Conservation (phyloP, 2,113 vertebrate genomes). For the Okapia johnstoni region DNA sequence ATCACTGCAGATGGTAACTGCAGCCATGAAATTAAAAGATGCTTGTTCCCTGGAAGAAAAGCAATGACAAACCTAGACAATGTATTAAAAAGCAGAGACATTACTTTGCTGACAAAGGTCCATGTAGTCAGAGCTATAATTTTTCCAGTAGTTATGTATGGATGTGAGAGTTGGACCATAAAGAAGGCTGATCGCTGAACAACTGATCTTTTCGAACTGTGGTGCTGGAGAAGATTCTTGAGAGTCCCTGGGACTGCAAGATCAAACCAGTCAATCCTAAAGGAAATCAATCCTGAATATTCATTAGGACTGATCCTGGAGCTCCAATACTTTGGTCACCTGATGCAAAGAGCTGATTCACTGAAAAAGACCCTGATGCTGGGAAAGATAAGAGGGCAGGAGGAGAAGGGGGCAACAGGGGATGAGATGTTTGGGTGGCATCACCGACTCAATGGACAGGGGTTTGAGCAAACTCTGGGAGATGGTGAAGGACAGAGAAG, state of each 20-base stretch:
- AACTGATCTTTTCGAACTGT: background rate
- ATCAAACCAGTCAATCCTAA: background rate
- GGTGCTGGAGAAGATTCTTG: background rate
- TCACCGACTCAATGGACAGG: background rate
- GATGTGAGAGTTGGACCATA: background rate
- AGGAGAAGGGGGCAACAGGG: background rate
- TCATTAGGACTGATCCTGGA: background rate
- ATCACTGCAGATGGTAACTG: background rate
- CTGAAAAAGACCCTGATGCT: background rate
- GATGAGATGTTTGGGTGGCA: background rate
- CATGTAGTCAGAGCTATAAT: background rate
- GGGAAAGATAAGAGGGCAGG: background rate
- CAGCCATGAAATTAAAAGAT: background rate
- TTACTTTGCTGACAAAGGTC: background rate
- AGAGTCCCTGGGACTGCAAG: background rate
- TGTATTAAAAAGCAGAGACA: background rate
- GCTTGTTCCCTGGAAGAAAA: background rate
- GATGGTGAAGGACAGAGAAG: background rate
- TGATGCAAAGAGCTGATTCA: background rate
- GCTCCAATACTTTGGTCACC: background rate
- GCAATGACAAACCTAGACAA: background rate
- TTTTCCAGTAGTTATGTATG: background rate
- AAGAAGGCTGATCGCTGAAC: background rate
- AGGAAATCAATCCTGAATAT: background rate
- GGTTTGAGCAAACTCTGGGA: background rate